Base-by-base conservation (phyloP, 2,888 invertebrate species). In the Platynereis dumerilii region DNA sequence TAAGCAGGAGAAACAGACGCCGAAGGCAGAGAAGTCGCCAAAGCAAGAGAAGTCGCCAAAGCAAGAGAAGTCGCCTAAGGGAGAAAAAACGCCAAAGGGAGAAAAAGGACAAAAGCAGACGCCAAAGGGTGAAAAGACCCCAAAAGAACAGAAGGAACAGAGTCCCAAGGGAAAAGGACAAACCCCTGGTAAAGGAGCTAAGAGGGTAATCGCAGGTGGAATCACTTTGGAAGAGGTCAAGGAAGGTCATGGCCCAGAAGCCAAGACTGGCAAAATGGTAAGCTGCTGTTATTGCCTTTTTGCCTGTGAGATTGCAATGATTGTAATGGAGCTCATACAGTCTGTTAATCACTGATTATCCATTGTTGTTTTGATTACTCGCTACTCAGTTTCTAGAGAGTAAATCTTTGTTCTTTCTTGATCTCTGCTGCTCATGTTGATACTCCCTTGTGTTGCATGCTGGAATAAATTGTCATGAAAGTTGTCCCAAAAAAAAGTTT, bases 221-320 rank as follows among this genome's bases (percentile, higher is more conserved):
- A 90, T 95, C 0, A 86, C 88, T 66, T 85, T 93, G 69, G 91
- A 93, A 80, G 96, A 96, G 71, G 28, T 92, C 0, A 90, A 89
- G 78, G 86, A 90, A 24, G 96, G 96, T n/a, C 87, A 85, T 70
- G 96, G 96, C 0, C 86, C 89, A 0, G 85, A 87, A 2, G 96
- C 92, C 0, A 92, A 92, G 78, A 78, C 87, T 1, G 95, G 95
- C 45, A 92, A 91, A 86, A 83, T 82, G 80, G 87, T 87, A 76
- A 2, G 44, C 17, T 34, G 34, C 34, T 7, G 34, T 12, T 12
- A 12, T 34, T 34, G 12, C 34, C 34, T 7, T 34, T n/a, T n/a
- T n/a, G n/a, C n/a, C n/a, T n/a, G n/a, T n/a, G n/a, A n/a, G n/a
- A n/a, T 29, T 58, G 22, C 53, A 20, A 26, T n/a, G n/a, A 26